Base-by-base conservation (phyloP, 2,797 vertebrate genomes). In the Lemur catta region DNA sequence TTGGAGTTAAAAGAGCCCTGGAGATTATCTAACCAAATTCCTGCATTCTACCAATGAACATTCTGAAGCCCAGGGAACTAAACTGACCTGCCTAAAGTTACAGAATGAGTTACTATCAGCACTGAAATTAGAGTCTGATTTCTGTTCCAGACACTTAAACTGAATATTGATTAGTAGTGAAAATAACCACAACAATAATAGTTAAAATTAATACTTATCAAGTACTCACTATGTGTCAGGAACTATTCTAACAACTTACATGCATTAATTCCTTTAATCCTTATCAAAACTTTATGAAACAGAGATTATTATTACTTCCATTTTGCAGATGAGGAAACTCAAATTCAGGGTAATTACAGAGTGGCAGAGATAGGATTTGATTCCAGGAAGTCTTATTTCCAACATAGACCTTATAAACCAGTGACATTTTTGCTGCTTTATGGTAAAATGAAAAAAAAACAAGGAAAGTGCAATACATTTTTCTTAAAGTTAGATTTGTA, bases 401-500 rank as follows among this genome's bases (percentile, higher is more conserved):
- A 69, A 57, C 38, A 30, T n/a, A 93, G n/a, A 95, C 82, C 33
- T 65, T 78, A 38, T 38, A 93, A 90, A 79, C 52, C 50, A 76
- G 18, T 67, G 78, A 65, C 48, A 59, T 74, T 84, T 89, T 85
- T 82, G 41, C 67, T 69, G 46, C 33, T 85, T 20, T 81, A 38
- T 18, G 55, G 28, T 78, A 80, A 90, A 91, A 82, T 46, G 79
- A 71, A 88, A 75, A 89, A 41, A 43, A 84, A 91, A 75, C 33
- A 74, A 93, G 22, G 5, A 79, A 4, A 50, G 52, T 20, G 1
- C 18, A 38, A 33, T 50, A 26, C 22, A 61, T 92, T 94, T 97
- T 90, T 88, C 93, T 91, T 84, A 86, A 96, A 97, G 82, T 57
- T 91, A 82, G 48, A 59, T 85, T 90, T 88, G n/a, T 90, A 88